phyloP scores from a whole-genome alignment of 2,888 invertebrate genomes.

The Malachius bipustulatus region DNA sequence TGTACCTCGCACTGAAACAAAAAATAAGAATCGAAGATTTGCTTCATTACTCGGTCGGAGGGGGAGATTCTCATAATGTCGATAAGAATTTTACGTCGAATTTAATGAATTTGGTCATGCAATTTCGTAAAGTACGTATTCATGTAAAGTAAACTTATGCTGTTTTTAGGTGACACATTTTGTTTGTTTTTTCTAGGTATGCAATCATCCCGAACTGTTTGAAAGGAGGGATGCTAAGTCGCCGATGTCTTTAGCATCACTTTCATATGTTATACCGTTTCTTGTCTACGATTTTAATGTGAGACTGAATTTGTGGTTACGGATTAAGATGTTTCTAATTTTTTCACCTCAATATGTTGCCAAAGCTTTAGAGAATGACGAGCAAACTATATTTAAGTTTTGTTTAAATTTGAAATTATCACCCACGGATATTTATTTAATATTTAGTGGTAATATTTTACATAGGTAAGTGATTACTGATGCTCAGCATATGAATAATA shows the following conservation, averaged over 20 bases:
- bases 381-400: constrained; percentile 56
- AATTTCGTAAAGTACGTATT: constrained; percentile 78
- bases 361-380: constrained; percentile 23
- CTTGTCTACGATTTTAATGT: constrained; percentile 51
- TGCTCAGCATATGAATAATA: background rate
- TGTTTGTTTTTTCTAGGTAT: constrained; percentile 52
- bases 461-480: constrained; percentile 46
- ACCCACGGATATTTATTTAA: constrained; percentile 57
- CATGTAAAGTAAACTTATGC: no score
- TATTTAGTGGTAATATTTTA: constrained; percentile 61
- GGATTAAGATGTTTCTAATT: constrained; percentile 28
- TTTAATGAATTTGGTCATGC: constrained; percentile 97
- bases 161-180: no score
- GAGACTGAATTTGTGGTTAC: constrained; percentile 21
- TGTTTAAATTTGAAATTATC: constrained; percentile 60
- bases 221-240: constrained; percentile 84
- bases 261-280: constrained; percentile 65
- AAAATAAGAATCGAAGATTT: constrained; percentile 90
- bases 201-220: constrained; percentile 94
- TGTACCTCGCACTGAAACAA: constrained; percentile 87
- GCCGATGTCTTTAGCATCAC: constrained; percentile 62
- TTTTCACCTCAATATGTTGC: constrained; percentile 48
- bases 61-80: constrained; percentile 54
- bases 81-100: constrained; percentile 86
- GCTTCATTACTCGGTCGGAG: constrained; percentile 63